Evolutionary conservation across 1,140 invertebrate genomes (phyloP).

Genomic region (Neoseiulus cucumeris): DNA sequence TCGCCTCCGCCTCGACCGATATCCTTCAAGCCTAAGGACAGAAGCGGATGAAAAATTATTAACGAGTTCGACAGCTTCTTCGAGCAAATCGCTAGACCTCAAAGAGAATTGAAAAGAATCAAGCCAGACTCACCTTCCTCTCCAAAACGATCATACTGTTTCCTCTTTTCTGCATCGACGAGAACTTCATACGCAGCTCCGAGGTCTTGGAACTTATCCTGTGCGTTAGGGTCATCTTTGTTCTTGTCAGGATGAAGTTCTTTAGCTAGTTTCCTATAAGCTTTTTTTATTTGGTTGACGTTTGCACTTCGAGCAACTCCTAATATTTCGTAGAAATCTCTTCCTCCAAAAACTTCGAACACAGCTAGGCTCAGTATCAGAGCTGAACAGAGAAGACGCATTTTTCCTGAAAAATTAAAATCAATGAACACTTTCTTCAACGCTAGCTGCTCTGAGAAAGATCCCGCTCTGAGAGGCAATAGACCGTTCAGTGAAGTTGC

Average conservation of each 20-base stretch:
- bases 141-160: constrained; percentile 84
- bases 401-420: background rate
- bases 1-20: background rate
- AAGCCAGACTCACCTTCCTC: constrained; percentile 83
- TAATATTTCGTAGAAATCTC: constrained; percentile 92
- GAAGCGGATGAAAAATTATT: background rate
- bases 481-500: too few relatives aligned
- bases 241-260: constrained; percentile 97
- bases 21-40: background rate
- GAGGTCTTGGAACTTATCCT: constrained; percentile 84
- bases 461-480: too few relatives aligned
- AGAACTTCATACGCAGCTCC: constrained; percentile 92
- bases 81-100: background rate
- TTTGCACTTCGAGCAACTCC: constrained; percentile 59
- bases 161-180: constrained; percentile 77
- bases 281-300: constrained; percentile 90
- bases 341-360: constrained; percentile 32
- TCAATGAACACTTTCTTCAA: too few relatives aligned
- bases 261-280: constrained; percentile 82
- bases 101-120: background rate
- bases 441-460: too few relatives aligned
- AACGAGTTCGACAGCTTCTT: background rate
- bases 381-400: background rate
- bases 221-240: constrained; percentile 72
- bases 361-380: background rate